Base-by-base conservation (phyloP, 2,797 vertebrate species). In the Enteromius fasciolatus region DNA sequence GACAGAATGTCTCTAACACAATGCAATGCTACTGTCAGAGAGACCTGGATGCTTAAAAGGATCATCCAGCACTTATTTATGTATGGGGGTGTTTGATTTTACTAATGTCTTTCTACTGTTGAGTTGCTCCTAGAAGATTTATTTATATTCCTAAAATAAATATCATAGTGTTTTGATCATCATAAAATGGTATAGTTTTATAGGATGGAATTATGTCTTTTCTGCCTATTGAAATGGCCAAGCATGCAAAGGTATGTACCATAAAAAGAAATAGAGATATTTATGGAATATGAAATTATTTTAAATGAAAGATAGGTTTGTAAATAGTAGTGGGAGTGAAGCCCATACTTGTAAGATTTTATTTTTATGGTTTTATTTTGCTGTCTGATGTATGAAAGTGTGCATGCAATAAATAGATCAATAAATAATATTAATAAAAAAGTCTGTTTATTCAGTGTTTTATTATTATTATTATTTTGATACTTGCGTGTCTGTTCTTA, bases 1-100 rank as follows among this genome's bases (percentile, higher is more conserved):
- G 92, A 89, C 88, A 94, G 91, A 93, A 93, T 92, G 93, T 94
- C 95, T 94, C 88, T 89, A 88, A 94, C 84, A 94, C 91, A 92
- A 94, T 95, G 95, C 95, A 95, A 91, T 93, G 93, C 95, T 97
- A 96, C 95, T 97, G 93, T 96, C 92, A 93, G 90, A 88, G 89
- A 94, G 92, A 92, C 92, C 94, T 93, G 92, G 93, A 91, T 82
- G 91, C 94, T 91, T 91, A 88, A 89, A 89, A 91, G 91, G 88
- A 91, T 93, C 93, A 91, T 93, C 90, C 94, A 92, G 93, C 94
- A 92, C 94, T 93, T 92, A 91, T 93, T 79, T 85, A 92, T 89
- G 28, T 31, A 64, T 28, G 80, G 89, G 86, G 93, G 88, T 77
- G 57, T 80, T 59, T 67, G 20, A 81, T 90, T 90, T 90, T 88